Percentiles rank a stretch among this genome's conserved stretches.
phyloP scores from a whole-genome alignment of 2,113 vertebrate species.

The Leptocoma aspasia region DNA sequence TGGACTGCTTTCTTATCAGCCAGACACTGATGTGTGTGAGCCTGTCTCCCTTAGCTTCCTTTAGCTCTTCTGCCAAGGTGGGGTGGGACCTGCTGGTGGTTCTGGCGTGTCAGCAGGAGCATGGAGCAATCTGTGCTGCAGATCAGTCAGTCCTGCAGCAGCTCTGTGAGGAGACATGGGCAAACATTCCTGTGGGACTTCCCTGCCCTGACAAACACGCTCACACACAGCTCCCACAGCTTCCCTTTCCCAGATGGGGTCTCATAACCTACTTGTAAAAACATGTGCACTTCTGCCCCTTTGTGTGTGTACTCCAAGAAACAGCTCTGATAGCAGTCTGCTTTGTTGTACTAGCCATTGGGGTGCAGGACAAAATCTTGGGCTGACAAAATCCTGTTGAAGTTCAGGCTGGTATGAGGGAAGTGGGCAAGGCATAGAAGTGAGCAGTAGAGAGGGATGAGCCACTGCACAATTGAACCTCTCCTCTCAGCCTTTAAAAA shows the following conservation, averaged over 20 bases:
- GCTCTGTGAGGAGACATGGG: neutral
- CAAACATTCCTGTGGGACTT: neutral
- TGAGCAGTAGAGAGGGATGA: neutral
- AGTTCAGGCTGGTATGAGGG: neutral
- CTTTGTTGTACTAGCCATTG: neutral
- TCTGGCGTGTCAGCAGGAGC: neutral
- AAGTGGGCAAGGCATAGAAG: neutral
- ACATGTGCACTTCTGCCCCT: neutral
- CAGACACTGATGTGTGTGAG: neutral
- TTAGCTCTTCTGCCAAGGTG: neutral
- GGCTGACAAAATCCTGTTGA: neutral
- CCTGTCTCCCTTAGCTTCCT: neutral
- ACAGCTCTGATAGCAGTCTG: neutral
- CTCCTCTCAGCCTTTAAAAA: neutral
- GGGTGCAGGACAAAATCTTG: neutral
- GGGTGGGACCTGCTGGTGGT: accelerated
- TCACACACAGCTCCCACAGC: neutral
- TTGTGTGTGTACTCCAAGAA: neutral
- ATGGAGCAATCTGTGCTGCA: accelerated
- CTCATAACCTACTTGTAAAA: neutral
- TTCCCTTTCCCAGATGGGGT: neutral
- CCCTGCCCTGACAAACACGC: neutral
- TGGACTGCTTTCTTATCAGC: neutral
- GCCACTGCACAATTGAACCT: accelerated
- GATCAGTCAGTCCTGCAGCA: neutral